These are phyloP conservation scores for Poecile atricapillus DNA, from an alignment of 2,113 vertebrate genomes.

Conservation along the genomic window DNA sequence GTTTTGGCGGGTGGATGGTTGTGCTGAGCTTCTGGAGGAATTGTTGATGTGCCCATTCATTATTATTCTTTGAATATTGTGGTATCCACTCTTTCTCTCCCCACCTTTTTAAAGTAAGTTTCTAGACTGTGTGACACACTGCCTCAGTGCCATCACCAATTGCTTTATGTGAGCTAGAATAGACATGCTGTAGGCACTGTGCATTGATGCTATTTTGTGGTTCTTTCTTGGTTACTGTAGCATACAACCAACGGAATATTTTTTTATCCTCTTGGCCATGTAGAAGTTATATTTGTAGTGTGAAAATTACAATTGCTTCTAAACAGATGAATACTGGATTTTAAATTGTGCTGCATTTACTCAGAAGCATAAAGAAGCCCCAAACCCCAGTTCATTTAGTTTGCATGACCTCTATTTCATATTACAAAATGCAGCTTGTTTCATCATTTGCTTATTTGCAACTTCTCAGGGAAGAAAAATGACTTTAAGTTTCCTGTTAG, in stretches of 20 bases:
- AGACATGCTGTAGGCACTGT: not conserved
- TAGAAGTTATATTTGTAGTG: not conserved
- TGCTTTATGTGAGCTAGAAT: not conserved
- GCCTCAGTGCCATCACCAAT: not conserved
- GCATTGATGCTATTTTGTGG: not conserved
- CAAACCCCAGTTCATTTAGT: not conserved
- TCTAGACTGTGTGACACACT: not conserved
- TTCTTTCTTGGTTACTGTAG: not conserved
- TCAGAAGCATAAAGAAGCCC: not conserved
- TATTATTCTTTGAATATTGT: not conserved
- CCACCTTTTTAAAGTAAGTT: not conserved
- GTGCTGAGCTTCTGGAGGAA: not conserved
- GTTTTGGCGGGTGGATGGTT: not conserved
- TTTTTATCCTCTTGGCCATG: not conserved
- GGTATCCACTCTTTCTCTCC: not conserved
- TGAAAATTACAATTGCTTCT: not conserved
- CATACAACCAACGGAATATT: not conserved
- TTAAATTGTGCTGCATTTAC: not conserved
- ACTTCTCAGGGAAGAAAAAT: not conserved
- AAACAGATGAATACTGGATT: not conserved
- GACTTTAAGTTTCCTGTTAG: constrained; percentile 4
- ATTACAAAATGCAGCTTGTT: constrained; percentile 11
- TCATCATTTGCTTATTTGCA: constrained; percentile 15
- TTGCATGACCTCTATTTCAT: not conserved
- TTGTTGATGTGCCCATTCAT: not conserved